Percentiles rank a stretch among this genome's conserved stretches.
phyloP scores from a whole-genome alignment of 37 sponge, comb jelly and placozoan species.

The Ianthella basta region DNA sequence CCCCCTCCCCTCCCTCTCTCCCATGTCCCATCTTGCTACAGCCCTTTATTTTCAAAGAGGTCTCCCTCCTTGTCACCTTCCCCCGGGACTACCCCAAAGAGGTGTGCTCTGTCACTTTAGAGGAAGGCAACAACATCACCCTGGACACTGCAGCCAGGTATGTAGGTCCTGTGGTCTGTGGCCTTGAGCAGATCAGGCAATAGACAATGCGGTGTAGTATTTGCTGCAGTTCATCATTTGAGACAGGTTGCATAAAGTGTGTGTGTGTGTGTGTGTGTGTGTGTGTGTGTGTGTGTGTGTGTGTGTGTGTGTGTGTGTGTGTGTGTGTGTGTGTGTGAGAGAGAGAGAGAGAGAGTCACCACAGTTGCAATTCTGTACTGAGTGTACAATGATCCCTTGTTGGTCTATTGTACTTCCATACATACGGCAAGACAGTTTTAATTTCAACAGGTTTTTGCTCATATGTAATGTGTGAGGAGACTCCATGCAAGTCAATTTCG shows the following conservation, averaged over 20 bases:
- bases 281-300: conserved; percentile 14
- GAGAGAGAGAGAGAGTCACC: too few relatives aligned
- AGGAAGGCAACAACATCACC: conserved; percentile 22
- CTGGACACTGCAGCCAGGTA: not conserved
- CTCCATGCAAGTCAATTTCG: too few relatives aligned
- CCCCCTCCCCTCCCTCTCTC: not conserved
- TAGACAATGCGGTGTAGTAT: too few relatives aligned
- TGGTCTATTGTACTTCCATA: too few relatives aligned
- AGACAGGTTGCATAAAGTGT: not conserved
- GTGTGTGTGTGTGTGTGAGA: too few relatives aligned
- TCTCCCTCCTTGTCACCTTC: conserved; percentile 35
- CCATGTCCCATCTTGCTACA: not conserved
- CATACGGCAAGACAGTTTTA: too few relatives aligned
- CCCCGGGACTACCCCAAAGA: conserved; percentile 44
- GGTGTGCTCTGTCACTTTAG: conserved; percentile 3
- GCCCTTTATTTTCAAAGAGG: conserved; percentile 18
- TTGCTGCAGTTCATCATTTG: too few relatives aligned
- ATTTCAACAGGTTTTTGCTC: too few relatives aligned
- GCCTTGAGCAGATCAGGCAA: not conserved
- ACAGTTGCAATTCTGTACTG: too few relatives aligned
- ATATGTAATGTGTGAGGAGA: too few relatives aligned
- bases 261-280: not conserved
- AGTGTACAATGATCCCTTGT: too few relatives aligned
- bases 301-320: too few relatives aligned
- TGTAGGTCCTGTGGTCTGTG: not conserved